Evolutionary conservation across 2,113 vertebrate genomes (phyloP).

Genomic region (Gila orcuttii): DNA sequence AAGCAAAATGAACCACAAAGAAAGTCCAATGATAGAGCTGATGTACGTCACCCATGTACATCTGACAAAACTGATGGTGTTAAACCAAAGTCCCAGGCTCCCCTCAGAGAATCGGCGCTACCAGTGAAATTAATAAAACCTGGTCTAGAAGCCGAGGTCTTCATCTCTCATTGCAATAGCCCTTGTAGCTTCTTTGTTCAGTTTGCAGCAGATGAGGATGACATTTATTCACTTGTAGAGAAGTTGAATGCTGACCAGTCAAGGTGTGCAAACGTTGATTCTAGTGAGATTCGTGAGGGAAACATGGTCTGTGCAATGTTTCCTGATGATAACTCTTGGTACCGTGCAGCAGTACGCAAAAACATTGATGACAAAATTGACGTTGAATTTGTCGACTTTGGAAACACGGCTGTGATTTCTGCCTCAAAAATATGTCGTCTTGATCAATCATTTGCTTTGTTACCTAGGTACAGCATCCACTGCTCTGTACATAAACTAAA

Average conservation of each 20-base stretch:
- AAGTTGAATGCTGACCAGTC: conserved; percentile 76
- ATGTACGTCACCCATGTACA: conserved; percentile 30
- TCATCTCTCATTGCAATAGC: conserved; percentile 83
- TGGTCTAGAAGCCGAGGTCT: conserved; percentile 78
- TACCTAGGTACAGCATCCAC: conserved; percentile 78
- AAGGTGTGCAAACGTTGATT: conserved; percentile 36
- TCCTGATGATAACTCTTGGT: conserved; percentile 83
- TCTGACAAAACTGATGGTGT: conserved; percentile 3
- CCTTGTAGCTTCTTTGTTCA: conserved; percentile 88
- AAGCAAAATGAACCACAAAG: neutral
- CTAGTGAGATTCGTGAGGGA: conserved; percentile 71
- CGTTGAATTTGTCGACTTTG: conserved; percentile 91
- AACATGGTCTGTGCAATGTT: conserved; percentile 85
- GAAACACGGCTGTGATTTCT: conserved; percentile 79
- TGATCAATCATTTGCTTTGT: conserved; percentile 59
- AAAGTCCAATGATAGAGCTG: neutral
- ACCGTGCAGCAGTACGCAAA: conserved; percentile 83
- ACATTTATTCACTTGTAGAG: conserved; percentile 77
- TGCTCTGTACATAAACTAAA: conserved; percentile 77
- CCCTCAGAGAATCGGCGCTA: conserved; percentile 72
- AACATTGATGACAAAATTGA: conserved; percentile 58
- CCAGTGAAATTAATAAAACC: conserved; percentile 73
- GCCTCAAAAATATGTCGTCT: conserved; percentile 73
- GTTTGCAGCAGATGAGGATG: conserved; percentile 76
- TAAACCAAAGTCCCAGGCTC: conserved; percentile 38